Evolutionary conservation across 2,797 vertebrate genomes (phyloP), one percentile per base, ranked within the genome.

Genomic region (Enteromius thamalakanensis): DNA sequence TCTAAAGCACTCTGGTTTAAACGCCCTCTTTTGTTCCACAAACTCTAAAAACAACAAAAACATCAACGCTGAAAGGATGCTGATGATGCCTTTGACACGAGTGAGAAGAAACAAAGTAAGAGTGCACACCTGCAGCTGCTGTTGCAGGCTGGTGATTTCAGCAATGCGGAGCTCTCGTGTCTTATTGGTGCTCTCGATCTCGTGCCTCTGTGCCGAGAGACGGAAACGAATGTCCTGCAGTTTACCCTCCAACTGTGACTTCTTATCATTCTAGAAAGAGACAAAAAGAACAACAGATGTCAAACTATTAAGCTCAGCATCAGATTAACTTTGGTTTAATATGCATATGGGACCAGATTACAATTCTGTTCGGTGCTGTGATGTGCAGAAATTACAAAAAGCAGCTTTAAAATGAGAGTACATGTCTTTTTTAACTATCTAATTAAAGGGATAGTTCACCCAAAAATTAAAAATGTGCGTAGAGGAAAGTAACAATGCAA

Each of bases 151-250:
- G 2, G 97, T 99, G 90, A 99, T 99, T 90, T 99, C 97, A 1
- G 97, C 96, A 34, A 99, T 98, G 90, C 97, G 95, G 7, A 96
- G 92, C 79, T 99, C 98, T 83, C 97, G 93, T 17, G 95, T 96
- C 90, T 98, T 97, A 91, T 98, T 99, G 67, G 97, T 99, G 90
- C 95, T 97, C 93, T 99, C 98, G 69, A 99, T 96, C 86, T 99
- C 98, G 79, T 97, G 96, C 86, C 97, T 94, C 93, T 99, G 97
- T 64, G 94, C 95, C 0, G 95, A 94, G 87, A 99, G 90, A 21
- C 97, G 97, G 90, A 95, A 97, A 37, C 97, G 95, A 82, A 99
- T 96, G 53, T 99, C 98, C 87, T 97, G 97, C 86, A 99, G 96
- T 88, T 99, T 99, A 58, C 98, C 98, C 87, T 99, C 97, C 85